Conservation (phyloP, 2,888 invertebrate species). For the Brachyptera risi region DNA sequence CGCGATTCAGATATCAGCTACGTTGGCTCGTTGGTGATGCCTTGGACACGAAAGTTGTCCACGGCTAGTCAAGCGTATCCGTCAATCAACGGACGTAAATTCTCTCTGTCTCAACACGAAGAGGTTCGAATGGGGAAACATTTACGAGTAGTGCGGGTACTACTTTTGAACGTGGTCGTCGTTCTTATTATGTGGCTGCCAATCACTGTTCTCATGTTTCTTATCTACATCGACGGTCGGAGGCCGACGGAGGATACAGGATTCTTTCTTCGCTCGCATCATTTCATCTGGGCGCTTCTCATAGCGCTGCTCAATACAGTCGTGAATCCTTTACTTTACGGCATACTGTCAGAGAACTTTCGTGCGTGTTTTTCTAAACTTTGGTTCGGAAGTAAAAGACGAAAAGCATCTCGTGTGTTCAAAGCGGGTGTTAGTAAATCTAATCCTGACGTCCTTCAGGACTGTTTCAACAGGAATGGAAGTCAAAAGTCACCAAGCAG, state of each 20-base stretch:
- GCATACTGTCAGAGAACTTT: constrained; percentile 53
- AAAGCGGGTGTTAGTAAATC: constrained; percentile 34
- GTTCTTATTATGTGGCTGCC: constrained; percentile 57
- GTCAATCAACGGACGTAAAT: constrained; percentile 46
- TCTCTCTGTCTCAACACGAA: constrained; percentile 48
- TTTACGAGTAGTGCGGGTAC: constrained; percentile 50
- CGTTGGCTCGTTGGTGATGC: constrained; percentile 46
- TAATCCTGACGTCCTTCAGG: constrained; percentile 13
- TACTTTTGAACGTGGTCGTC: constrained; percentile 52
- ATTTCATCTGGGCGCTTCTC: constrained; percentile 50
- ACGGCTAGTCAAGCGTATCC: constrained; percentile 42
- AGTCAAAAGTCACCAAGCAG: constrained; percentile 36
- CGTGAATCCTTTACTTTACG: constrained; percentile 54
- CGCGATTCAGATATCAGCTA: constrained; percentile 50
- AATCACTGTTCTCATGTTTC: constrained; percentile 49
- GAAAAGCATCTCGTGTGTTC: constrained; percentile 34
- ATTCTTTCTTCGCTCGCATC: constrained; percentile 51
- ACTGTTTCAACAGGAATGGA: constrained; percentile 28
- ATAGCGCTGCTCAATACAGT: constrained; percentile 53
- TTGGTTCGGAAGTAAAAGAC: constrained; percentile 39
- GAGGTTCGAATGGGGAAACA: constrained; percentile 52
- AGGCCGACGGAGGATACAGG: constrained; percentile 48
- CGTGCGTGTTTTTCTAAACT: constrained; percentile 46
- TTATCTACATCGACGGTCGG: constrained; percentile 53
- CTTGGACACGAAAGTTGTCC: constrained; percentile 48